Conservation (phyloP, 23 tunicate genomes). For the Halocynthia aurantium region DNA sequence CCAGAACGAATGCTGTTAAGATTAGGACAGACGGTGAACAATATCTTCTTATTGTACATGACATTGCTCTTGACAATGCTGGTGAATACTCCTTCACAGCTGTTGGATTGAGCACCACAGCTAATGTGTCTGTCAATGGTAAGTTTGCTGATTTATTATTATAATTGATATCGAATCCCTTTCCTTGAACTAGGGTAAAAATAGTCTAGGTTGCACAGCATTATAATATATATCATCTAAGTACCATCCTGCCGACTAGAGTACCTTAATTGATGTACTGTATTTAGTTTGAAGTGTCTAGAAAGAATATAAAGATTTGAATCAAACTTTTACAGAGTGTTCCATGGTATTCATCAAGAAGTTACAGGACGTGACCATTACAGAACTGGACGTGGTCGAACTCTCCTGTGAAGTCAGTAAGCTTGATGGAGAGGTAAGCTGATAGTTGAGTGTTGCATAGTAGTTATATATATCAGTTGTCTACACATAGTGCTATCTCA, state of each 20-base stretch:
- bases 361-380: conserved; percentile 64
- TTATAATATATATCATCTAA: too few relatives aligned
- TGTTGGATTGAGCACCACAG: conserved; percentile 48
- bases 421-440: conserved; percentile 37
- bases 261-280: too few relatives aligned
- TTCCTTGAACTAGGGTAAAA: too few relatives aligned
- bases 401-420: conserved; percentile 80
- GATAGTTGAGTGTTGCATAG: too few relatives aligned
- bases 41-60: conserved; percentile 50
- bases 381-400: conserved; percentile 77
- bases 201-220: too few relatives aligned
- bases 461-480: too few relatives aligned
- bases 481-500: too few relatives aligned
- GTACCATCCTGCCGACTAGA: too few relatives aligned
- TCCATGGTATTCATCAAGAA: conserved; percentile 66
- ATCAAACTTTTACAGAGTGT: conserved; percentile 42
- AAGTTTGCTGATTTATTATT: background rate
- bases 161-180: too few relatives aligned
- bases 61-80: conserved; percentile 49
- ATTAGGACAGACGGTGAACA: conserved; percentile 53
- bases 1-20: conserved; percentile 51
- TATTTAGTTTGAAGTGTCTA: too few relatives aligned
- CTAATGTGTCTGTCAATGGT: conserved; percentile 59
- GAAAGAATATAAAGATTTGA: background rate
- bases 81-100: conserved; percentile 62